These are phyloP conservation scores for Sparus aurata DNA, from an alignment of 2,797 vertebrate species.

Conservation along the genomic window DNA sequence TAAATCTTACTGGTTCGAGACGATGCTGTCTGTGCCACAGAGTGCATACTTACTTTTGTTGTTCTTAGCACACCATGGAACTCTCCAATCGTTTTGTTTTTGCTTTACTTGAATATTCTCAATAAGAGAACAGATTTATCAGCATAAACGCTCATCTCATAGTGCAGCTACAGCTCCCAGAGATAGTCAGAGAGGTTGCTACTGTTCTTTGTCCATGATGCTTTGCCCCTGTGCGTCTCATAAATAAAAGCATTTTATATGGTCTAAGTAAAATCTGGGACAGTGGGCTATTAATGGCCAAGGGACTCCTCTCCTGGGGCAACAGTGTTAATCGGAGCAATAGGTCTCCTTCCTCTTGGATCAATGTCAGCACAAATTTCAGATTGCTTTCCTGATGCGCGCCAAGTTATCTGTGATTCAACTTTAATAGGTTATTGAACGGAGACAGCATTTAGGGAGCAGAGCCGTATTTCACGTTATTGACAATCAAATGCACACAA, in stretches of 20 bases:
- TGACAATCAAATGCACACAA: conserved; percentile 88
- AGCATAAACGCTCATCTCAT: not conserved
- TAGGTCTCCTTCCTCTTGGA: conserved; percentile 88
- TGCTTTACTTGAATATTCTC: not conserved
- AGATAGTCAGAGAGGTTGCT: conserved; percentile 34
- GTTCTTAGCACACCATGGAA: not conserved
- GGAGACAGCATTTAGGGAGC: conserved; percentile 87
- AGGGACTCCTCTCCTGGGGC: conserved; percentile 79
- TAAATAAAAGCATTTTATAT: conserved; percentile 82
- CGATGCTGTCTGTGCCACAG: not conserved
- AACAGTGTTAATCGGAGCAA: conserved; percentile 88
- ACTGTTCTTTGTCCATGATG: conserved; percentile 42
- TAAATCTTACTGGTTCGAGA: too few species aligned
- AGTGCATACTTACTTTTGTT: not conserved
- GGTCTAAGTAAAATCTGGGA: conserved; percentile 79
- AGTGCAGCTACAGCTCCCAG: conserved; percentile 7
- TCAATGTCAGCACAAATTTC: conserved; percentile 92
- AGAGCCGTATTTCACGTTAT: conserved; percentile 87
- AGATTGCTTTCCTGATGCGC: conserved; percentile 89
- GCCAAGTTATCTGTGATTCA: conserved; percentile 90
- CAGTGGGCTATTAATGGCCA: conserved; percentile 82
- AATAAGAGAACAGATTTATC: not conserved
- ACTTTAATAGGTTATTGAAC: conserved; percentile 92
- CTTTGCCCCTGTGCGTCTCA: conserved; percentile 62
- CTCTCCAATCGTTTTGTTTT: not conserved